Base-by-base conservation (phyloP, 1,140 invertebrate genomes). In the Calephelis nemesis region DNA sequence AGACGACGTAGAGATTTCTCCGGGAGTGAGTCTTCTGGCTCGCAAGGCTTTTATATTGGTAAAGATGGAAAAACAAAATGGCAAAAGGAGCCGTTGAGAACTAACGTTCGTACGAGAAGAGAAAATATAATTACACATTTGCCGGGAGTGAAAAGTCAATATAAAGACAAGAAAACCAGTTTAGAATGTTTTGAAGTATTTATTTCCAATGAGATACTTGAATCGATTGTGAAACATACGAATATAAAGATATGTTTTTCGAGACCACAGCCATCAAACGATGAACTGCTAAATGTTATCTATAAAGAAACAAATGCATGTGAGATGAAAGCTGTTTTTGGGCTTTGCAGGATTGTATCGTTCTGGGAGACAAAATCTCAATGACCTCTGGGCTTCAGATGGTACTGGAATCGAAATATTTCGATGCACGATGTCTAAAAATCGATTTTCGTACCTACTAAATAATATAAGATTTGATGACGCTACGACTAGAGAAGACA, bases 381-480 rank as follows among this genome's bases (percentile, higher is more conserved):
- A n/a, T 50, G 48, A 50, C 10, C 12, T 50, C 5, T 50, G 48
- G 48, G 12, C 48, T 13, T 50, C 12, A 13, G 48, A 50, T 50
- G 48, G 48, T 13, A 50, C 48, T 50, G 48, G 12, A 11, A 5
- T 50, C 4, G 48, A 13, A 19, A 19, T 19, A 19, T 19, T 19
- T 19, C 15, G 15, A 19, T 19, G 15, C 15, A 19, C 15, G 15
- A 50, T 50, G 48, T 50, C 48, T 11, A 9, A 50, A 13, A 13
- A 65, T 13, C 40, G 66, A 10, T 68, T 62, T 62, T 30, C 30
- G 7, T 68, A 40, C n/a, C 19, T 68, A 40, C 47, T 39, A 50
- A 62, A 19, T 19, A 11, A 7, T 49, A 15, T 63, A 10, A 5
- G 63, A 7, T 79, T 79, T 68, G 77, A 82, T 70, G 72, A 81